Conservation (phyloP, 2,888 invertebrate genomes). For the Lissonota sp. region DNA sequence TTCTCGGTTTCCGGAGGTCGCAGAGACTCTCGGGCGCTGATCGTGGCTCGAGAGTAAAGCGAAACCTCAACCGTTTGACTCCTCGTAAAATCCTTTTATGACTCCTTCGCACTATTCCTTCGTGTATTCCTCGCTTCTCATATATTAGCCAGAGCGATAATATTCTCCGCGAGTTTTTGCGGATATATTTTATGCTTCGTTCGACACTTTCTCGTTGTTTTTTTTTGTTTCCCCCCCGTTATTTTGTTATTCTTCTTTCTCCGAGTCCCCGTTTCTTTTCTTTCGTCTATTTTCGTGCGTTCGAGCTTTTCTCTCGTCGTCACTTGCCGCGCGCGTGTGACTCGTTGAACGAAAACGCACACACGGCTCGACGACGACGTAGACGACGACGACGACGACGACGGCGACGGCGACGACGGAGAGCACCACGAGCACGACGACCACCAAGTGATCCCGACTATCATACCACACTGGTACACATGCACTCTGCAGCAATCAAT, state of each 20-base stretch:
- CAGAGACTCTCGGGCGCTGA: conserved; percentile 40
- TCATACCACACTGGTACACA: conserved; percentile 74
- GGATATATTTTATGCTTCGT: conserved; percentile 57
- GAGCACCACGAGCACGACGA: conserved; percentile 75
- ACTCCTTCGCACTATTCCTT: too few species aligned
- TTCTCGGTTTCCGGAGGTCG: conserved; percentile 6
- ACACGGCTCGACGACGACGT: conserved; percentile 8
- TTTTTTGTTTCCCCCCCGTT: conserved; percentile 64
- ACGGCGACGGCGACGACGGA: conserved; percentile 72
- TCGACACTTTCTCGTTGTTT: conserved; percentile 18
- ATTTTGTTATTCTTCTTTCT: conserved; percentile 70
- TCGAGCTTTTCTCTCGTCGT: conserved; percentile 24
- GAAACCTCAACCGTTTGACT: conserved; percentile 80
- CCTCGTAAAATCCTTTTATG: conserved; percentile 82
- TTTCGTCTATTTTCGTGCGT: conserved; percentile 19
- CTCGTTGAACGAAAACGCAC: conserved; percentile 31
- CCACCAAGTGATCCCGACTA: conserved; percentile 79
- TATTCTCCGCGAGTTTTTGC: too few species aligned
- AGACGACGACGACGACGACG: conserved; percentile 68
- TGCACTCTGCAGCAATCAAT: conserved; percentile 82
- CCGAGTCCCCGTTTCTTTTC: conserved; percentile 46
- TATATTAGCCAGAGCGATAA: too few species aligned
- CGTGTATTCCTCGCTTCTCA: too few species aligned
- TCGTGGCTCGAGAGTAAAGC: conserved; percentile 56
- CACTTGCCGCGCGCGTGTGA: conserved; percentile 34